Percentiles rank a stretch among this genome's conserved stretches.
Conservation (phyloP, 2,113 vertebrate species). For the Xyrauchen texanus region DNA sequence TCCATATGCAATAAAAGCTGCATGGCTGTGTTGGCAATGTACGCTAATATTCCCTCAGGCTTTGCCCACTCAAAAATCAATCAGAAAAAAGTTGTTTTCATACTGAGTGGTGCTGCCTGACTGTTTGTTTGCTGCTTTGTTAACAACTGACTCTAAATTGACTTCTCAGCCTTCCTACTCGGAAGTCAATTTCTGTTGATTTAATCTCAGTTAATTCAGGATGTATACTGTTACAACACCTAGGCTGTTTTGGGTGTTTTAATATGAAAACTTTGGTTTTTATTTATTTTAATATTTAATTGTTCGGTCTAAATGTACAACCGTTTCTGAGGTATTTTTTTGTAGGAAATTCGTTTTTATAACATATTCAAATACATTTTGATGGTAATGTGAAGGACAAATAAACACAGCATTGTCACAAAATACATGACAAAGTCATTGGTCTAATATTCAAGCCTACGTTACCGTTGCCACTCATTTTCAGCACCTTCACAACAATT, state of each 20-base stretch:
- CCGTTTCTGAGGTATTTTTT: too few relatives aligned
- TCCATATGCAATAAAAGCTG: slow-evolving; percentile 30
- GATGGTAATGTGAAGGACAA: too few relatives aligned
- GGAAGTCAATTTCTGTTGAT: slow-evolving; percentile 12
- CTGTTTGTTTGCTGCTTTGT: slow-evolving; percentile 27
- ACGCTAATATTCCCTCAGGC: slow-evolving; percentile 4
- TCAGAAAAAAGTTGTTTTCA: slow-evolving; percentile 16
- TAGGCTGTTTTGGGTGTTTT: not conserved
- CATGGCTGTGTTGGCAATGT: not conserved
- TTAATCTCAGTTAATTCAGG: slow-evolving; percentile 16
- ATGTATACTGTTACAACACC: not conserved
- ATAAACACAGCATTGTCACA: too few relatives aligned
- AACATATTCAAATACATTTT: too few relatives aligned
- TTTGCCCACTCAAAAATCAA: slow-evolving; percentile 24
- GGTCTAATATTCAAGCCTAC: too few relatives aligned
- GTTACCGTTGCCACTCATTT: too few relatives aligned
- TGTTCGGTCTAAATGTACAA: not conserved
- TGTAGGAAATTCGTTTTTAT: too few relatives aligned
- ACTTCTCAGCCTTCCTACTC: not conserved
- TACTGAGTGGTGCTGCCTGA: not conserved
- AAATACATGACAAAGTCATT: too few relatives aligned
- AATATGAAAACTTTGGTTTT: not conserved
- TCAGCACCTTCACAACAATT: too few relatives aligned
- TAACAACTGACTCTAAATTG: slow-evolving; percentile 27
- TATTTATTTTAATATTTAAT: not conserved